Percentiles rank a stretch among this genome's conserved stretches.
Evolutionary conservation across 2,113 vertebrate genomes (phyloP).

Genomic region (Rhinoptilus africanus): DNA sequence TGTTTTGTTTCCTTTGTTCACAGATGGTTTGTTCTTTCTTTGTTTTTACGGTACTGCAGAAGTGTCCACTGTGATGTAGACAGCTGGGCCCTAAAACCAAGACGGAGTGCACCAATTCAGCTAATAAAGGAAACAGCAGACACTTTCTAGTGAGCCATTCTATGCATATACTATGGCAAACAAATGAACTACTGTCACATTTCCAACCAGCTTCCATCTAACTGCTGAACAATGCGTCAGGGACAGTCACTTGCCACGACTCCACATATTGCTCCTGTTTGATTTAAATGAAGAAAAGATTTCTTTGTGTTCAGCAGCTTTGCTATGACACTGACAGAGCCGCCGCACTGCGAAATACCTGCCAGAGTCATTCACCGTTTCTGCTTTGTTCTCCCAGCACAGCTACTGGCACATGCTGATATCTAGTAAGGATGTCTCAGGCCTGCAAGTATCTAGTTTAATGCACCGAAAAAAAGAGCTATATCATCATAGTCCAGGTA

Average conservation of each 20-base stretch:
- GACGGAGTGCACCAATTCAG: background rate
- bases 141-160: background rate
- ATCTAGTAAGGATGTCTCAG: background rate
- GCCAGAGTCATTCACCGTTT: background rate
- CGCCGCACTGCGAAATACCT: background rate
- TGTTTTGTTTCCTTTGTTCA: background rate
- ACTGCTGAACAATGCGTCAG: background rate
- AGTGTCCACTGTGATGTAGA: background rate
- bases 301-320: background rate
- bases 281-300: background rate
- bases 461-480: background rate
- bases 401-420: background rate
- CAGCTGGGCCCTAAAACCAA: background rate
- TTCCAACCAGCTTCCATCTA: background rate
- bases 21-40: background rate
- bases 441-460: background rate
- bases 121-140: background rate
- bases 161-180: background rate
- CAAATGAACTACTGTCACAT: background rate
- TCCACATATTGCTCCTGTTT: background rate
- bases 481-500: background rate
- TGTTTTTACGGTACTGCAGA: background rate
- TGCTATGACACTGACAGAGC: background rate
- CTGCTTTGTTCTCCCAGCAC: background rate
- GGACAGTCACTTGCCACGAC: background rate